Percentiles rank a stretch among this genome's conserved stretches.
Conservation (phyloP, 2,888 invertebrate species). For the Latrodectus hesperus region DNA sequence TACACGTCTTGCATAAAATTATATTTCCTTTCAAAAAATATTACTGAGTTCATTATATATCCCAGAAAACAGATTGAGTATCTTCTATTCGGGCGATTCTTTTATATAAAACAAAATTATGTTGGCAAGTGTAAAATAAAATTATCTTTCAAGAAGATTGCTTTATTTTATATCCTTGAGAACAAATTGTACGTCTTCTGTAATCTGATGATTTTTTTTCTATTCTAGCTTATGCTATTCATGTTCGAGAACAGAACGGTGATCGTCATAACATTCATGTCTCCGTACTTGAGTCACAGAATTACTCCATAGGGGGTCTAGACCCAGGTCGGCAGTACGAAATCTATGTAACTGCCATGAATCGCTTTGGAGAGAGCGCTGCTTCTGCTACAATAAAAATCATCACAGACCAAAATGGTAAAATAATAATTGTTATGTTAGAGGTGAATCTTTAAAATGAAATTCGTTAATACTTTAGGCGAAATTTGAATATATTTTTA, state of each 20-base stretch:
- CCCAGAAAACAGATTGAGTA: too few relatives aligned
- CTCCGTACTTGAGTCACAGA: slow-evolving; percentile 42
- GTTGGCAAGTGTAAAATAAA: too few relatives aligned
- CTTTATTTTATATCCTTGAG: too few relatives aligned
- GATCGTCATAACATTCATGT: slow-evolving; percentile 47
- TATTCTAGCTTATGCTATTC: slow-evolving; percentile 40
- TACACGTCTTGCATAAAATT: too few relatives aligned
- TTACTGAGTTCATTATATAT: too few relatives aligned
- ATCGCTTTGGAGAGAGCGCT: slow-evolving; percentile 70
- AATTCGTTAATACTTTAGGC: background rate
- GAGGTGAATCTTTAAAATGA: background rate
- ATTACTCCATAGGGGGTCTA: slow-evolving; percentile 68
- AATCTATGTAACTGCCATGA: slow-evolving; percentile 70
- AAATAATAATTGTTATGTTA: background rate
- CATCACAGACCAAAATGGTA: slow-evolving; percentile 57
- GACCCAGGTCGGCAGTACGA: slow-evolving; percentile 70
- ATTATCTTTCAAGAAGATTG: too few relatives aligned
- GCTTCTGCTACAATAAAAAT: slow-evolving; percentile 59
- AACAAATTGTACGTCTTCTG: too few relatives aligned
- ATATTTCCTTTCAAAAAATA: too few relatives aligned
- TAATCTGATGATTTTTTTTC: background rate
- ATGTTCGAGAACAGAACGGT: slow-evolving; percentile 56
- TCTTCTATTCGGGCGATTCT: too few relatives aligned
- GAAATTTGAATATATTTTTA: background rate
- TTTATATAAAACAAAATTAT: too few relatives aligned